Evolutionary conservation across 2,888 invertebrate genomes (phyloP).

Genomic region (Frankliniella fusca): DNA sequence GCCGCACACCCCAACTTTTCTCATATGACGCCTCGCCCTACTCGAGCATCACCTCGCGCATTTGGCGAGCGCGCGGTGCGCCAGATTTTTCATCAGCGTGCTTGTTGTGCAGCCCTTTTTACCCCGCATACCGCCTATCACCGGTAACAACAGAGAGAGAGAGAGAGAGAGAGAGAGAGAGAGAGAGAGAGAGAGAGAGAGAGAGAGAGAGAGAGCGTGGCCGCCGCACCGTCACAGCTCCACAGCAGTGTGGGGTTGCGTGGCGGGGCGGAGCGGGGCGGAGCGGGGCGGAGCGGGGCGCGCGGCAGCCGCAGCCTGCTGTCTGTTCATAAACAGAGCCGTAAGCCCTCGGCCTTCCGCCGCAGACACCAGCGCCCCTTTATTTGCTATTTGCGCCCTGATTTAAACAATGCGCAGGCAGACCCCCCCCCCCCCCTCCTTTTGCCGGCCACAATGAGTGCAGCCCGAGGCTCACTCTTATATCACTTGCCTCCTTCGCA

Average conservation of each 20-base stretch:
- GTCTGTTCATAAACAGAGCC: conserved; percentile 2
- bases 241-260: too few species aligned
- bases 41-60: too few species aligned
- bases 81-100: too few species aligned
- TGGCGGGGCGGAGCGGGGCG: background rate
- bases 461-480: background rate
- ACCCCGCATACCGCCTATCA: too few species aligned
- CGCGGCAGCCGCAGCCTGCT: background rate
- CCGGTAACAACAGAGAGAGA: background rate
- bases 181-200: conserved; percentile 1
- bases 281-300: background rate
- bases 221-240: too few species aligned
- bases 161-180: background rate
- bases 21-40: too few species aligned
- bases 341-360: background rate
- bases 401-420: conserved; percentile 3
- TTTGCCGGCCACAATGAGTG: background rate
- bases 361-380: background rate
- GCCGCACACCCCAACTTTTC: too few species aligned
- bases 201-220: background rate
- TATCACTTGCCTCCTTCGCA: too few species aligned
- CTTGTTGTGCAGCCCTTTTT: too few species aligned
- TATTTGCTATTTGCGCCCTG: conserved; percentile 13
- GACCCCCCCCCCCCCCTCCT: background rate
- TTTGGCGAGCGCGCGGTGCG: too few species aligned